These are phyloP conservation scores for Bilobella aurantiaca DNA, from an alignment of 1,140 invertebrate species.

Conservation along the genomic window DNA sequence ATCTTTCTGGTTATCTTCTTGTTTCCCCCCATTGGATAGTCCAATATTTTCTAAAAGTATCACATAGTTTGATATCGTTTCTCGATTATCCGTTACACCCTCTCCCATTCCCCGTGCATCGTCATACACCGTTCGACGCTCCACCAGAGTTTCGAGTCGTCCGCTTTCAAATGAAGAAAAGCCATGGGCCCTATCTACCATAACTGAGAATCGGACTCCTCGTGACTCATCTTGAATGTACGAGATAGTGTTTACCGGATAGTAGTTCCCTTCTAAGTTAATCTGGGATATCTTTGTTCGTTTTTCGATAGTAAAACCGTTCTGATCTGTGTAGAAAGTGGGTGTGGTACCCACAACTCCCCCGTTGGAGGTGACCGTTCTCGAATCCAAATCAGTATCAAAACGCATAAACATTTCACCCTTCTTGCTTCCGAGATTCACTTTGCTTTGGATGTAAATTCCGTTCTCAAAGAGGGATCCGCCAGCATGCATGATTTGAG, in stretches of 20 bases:
- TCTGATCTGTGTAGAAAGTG: slow-evolving; percentile 86
- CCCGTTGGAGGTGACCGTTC: slow-evolving; percentile 41
- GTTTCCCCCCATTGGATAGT: slow-evolving; percentile 32
- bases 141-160: slow-evolving; percentile 76
- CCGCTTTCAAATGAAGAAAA: slow-evolving; percentile 53
- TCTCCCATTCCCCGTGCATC: slow-evolving; percentile 80
- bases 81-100: slow-evolving; percentile 75
- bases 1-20: too few species aligned
- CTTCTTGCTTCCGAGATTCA: slow-evolving; percentile 54
- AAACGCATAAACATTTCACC: slow-evolving; percentile 36
- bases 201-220: slow-evolving; percentile 49
- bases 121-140: slow-evolving; percentile 69
- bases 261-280: slow-evolving; percentile 70
- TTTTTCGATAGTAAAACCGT: slow-evolving; percentile 85
- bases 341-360: slow-evolving; percentile 59
- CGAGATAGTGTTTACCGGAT: slow-evolving; percentile 68
- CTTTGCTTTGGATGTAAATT: slow-evolving; percentile 64
- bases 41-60: slow-evolving; percentile 64
- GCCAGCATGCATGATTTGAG: slow-evolving; percentile 45
- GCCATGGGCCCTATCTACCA: slow-evolving; percentile 78
- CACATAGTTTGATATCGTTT: slow-evolving; percentile 67
- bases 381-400: slow-evolving; percentile 32
- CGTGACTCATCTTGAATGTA: slow-evolving; percentile 66
- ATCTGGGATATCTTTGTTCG: slow-evolving; percentile 61
- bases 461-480: slow-evolving; percentile 52